Base-by-base conservation (phyloP, 2,797 vertebrate species). In the Catamblyrhynchus diadema region DNA sequence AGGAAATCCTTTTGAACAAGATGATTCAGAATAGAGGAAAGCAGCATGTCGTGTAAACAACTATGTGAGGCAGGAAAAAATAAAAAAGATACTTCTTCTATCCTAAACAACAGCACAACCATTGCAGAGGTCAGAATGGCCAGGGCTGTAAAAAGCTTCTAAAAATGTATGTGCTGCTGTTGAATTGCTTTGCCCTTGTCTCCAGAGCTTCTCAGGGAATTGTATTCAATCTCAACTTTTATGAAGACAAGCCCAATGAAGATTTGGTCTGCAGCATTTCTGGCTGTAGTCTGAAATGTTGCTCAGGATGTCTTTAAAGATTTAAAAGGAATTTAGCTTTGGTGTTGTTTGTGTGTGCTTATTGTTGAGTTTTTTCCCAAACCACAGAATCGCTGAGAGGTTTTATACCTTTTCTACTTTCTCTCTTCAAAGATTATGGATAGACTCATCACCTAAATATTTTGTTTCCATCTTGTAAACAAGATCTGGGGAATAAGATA, bases 121-220 rank as follows among this genome's bases (percentile, higher is more conserved):
- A 48, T 42, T 71, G 84, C 85, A 90, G 65, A 95, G 91, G 88
- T 95, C 93, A 92, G 44, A 94, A 80, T 85, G 70, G 75, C 59
- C 54, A 81, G 69, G 61, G 41, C 65, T 82, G 59, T 83, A 95
- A 96, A 93, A 96, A 80, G 60, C 84, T 94, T 88, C 92, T 94
- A 81, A 95, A 95, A 96, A 85, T 75, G 81, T 81, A 57, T 23
- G 41, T 75, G 62, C 56, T 1, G 9, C 86, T 86, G 79, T 64
- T 89, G 86, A 94, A 95, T 93, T 88, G 61, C 61, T 96, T 94
- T 96, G 81, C 86, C 61, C 86, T 95, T 72, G 74, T 95, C 88
- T 93, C 66, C 47, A 30, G 32, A 81, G 88, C 72, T 91, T 96
- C 88, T 71, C 61, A 82, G 89, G 74, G 87, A 93, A 94, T 84